Percentiles rank a stretch among this genome's conserved stretches.
These are phyloP conservation scores for Montipora cactus DNA, from an alignment of 64 coral and sea anemone genomes.

Conservation along the genomic window DNA sequence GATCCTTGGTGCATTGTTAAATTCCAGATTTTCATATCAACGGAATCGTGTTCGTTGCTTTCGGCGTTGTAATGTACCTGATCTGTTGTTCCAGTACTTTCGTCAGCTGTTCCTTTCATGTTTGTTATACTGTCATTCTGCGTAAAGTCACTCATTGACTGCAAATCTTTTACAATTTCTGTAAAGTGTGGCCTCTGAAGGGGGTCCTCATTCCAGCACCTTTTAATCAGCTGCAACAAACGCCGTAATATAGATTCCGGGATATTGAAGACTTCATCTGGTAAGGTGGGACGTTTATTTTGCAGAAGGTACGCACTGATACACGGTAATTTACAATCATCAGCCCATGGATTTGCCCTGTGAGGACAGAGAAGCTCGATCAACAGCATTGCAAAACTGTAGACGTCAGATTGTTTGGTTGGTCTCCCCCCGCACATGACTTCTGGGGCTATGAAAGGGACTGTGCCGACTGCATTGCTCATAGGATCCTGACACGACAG, in stretches of 20 bases:
- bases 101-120: neutral
- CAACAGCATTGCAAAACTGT: constrained; percentile 48
- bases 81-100: neutral
- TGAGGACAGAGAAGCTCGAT: constrained; percentile 13
- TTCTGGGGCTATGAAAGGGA: constrained; percentile 43
- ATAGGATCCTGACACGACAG: neutral
- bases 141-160: too few relatives aligned
- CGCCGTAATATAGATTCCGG: neutral
- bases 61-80: neutral
- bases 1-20: neutral
- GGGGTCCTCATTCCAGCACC: neutral
- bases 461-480: neutral
- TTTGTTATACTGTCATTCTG: too few relatives aligned
- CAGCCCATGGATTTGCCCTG: neutral
- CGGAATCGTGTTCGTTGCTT: too few relatives aligned
- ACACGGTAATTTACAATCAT: neutral
- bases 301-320: too few relatives aligned
- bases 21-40: neutral
- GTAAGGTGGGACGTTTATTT: neutral
- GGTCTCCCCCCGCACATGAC: neutral
- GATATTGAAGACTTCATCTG: neutral
- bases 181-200: neutral
- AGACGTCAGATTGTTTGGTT: constrained; percentile 7
- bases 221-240: neutral
- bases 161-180: neutral